Evolutionary conservation across 2,888 invertebrate species (phyloP), one percentile per base, ranked within the genome.

Genomic region (Athripsodes cinereus): DNA sequence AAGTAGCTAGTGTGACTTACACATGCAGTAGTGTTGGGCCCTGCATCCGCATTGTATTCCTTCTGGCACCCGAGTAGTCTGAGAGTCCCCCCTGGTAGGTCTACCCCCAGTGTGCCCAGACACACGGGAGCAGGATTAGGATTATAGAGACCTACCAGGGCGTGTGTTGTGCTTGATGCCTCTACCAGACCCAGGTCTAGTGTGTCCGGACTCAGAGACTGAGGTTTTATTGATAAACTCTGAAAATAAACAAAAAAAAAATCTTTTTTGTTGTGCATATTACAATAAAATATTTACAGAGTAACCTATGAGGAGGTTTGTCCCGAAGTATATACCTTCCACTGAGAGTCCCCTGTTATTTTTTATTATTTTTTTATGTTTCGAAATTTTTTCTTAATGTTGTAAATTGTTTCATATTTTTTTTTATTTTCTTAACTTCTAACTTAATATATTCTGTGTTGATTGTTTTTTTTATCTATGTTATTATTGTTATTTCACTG

Each of bases 121-220:
- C 80, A 79, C 65, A 91, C 81, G 66, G 82, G 80, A 26, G 90
- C 84, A 11, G 90, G 90, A 73, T 91, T 91, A 63, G 82, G 80
- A 73, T 92, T 92, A 65, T 84, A 76, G 34, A 91, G 70, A 26
- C 87, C 82, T 71, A 90, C 86, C 67, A 82, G 75, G 66, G 90
- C 84, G 65, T 85, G 85, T 67, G 87, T 85, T 66, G 83, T 82
- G 55, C 79, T 75, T 52, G 83, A 81, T 67, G 82, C 78, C 65
- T 85, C 81, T 62, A 88, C 76, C 58, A 83, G 77, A 63, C 88
- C 88, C 68, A 88, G 79, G 68, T 84, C 81, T 69, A 87, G 67
- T 65, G 63, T 51, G 60, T 69, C 70, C 65, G 67, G 55, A 10
- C 59, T 58, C 10, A 55, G 48, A 1, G 61, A 44, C 18, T 54